phyloP scores from a whole-genome alignment of 2,797 vertebrate species.

The Coracias cyanogaster region DNA sequence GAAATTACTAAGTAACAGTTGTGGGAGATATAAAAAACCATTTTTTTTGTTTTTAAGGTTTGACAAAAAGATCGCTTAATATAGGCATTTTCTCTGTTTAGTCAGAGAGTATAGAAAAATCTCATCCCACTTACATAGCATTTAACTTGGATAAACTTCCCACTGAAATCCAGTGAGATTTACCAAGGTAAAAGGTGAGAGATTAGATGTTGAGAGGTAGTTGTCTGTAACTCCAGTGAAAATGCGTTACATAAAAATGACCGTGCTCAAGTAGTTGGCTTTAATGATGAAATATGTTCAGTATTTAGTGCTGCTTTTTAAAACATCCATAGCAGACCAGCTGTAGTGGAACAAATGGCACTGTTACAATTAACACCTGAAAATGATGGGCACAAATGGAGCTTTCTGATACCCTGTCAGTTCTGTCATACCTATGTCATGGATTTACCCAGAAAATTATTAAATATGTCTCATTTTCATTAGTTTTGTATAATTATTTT shows the following conservation, averaged over 20 bases:
- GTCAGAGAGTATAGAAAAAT: background rate
- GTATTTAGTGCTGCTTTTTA: constrained; percentile 32
- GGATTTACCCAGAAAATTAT: constrained; percentile 61
- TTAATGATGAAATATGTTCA: constrained; percentile 25
- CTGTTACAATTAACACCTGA: constrained; percentile 49
- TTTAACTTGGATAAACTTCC: background rate
- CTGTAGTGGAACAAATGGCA: constrained; percentile 44
- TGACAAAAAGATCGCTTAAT: background rate
- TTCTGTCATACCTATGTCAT: constrained; percentile 58
- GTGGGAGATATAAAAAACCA: background rate
- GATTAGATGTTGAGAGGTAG: background rate
- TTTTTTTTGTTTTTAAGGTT: background rate
- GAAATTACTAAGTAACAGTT: background rate
- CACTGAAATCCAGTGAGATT: background rate
- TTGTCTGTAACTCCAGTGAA: background rate
- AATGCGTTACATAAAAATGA: constrained; percentile 13
- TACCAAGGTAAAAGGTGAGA: background rate
- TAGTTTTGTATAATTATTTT: constrained; percentile 75
- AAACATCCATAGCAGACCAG: constrained; percentile 25
- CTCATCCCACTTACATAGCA: background rate
- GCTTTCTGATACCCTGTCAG: constrained; percentile 58
- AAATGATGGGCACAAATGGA: constrained; percentile 62
- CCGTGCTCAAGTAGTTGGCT: background rate
- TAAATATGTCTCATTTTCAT: constrained; percentile 67
- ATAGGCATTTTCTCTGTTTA: background rate